A percentile compares a stretch with the other conserved stretches of the same genome.
Evolutionary conservation across 2,113 vertebrate species (phyloP).

Genomic region (Lepisosteus oculatus): DNA sequence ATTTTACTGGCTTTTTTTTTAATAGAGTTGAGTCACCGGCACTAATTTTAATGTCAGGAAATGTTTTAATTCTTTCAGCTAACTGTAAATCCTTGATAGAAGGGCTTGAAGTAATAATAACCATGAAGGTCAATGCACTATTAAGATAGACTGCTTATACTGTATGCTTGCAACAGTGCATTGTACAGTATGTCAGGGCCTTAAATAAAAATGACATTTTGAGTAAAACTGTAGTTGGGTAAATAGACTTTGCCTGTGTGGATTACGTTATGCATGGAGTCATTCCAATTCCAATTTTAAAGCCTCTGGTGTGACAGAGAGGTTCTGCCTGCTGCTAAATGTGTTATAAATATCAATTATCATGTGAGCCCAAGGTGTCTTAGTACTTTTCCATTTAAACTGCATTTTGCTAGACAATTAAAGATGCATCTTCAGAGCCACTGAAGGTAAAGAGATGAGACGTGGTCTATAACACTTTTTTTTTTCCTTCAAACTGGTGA

Average conservation of each 20-base stretch:
- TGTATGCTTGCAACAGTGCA: not conserved
- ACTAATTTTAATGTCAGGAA: too few species aligned
- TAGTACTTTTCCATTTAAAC: slow-evolving; percentile 5
- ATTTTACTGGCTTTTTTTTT: too few species aligned
- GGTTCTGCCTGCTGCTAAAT: not conserved
- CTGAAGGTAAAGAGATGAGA: too few species aligned
- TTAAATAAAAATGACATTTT: not conserved
- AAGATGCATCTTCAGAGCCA: not conserved
- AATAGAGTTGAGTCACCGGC: too few species aligned
- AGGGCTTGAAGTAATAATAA: not conserved
- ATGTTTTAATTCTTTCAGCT: too few species aligned
- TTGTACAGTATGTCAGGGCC: not conserved
- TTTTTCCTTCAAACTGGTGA: too few species aligned
- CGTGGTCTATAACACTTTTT: too few species aligned
- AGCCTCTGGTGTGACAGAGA: not conserved
- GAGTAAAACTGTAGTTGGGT: not conserved
- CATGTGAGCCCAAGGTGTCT: not conserved
- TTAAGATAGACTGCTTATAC: not conserved
- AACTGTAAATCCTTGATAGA: not conserved
- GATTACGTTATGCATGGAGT: not conserved
- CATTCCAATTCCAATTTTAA: not conserved
- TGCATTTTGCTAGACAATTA: not conserved
- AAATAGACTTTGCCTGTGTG: not conserved
- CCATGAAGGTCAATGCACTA: not conserved
- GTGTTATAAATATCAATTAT: not conserved